Evolutionary conservation across 2,797 vertebrate species (phyloP).

Genomic region (Euphonia xanthogaster): DNA sequence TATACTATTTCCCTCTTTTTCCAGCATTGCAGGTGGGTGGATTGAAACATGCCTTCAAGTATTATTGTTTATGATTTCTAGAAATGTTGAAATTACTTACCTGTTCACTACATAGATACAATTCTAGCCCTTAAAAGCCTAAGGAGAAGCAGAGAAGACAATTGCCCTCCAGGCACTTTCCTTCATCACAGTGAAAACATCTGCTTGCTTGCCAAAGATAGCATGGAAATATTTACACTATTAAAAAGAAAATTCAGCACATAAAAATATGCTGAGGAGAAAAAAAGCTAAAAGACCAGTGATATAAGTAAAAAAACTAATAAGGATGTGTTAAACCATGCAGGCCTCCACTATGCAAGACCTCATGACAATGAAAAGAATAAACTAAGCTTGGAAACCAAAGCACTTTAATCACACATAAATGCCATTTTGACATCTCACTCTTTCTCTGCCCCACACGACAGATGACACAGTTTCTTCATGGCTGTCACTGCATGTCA

Average conservation of each 20-base stretch:
- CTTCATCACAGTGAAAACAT: neutral
- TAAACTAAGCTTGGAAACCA: neutral
- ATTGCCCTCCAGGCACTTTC: neutral
- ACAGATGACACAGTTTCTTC: neutral
- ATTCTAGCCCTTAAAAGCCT: neutral
- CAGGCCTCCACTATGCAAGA: neutral
- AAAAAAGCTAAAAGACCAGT: rapidly evolving
- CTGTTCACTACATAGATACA: neutral
- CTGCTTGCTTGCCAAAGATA: neutral
- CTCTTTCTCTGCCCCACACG: neutral
- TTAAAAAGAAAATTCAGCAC: neutral
- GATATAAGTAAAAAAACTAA: neutral
- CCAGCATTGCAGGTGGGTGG: neutral
- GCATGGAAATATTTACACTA: neutral
- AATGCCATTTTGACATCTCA: neutral
- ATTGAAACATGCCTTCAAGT: neutral
- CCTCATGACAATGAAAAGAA: neutral
- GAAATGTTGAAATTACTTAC: neutral
- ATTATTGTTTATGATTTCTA: neutral
- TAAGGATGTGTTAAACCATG: neutral
- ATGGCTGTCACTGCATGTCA: neutral
- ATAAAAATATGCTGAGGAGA: neutral
- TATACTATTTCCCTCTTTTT: neutral
- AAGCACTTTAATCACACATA: neutral
- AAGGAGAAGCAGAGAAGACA: neutral